phyloP scores from a whole-genome alignment of 1,140 invertebrate genomes.

The Lerema accius region DNA sequence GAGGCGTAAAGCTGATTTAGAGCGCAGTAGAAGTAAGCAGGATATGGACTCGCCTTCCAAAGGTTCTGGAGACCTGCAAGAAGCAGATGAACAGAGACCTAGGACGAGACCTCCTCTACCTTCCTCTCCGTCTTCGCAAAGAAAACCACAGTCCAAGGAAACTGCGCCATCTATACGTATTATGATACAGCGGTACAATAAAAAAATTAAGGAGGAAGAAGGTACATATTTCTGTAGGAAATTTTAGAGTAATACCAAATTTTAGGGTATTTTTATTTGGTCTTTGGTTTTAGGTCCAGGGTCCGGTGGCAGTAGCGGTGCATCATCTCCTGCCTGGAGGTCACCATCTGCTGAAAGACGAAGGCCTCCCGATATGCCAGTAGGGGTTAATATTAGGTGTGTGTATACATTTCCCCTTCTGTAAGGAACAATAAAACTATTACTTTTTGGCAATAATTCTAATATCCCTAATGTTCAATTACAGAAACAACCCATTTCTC shows the following conservation, averaged over 20 bases:
- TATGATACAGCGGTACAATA: constrained; percentile 87
- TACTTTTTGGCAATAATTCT: too few species aligned
- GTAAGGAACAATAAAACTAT: too few species aligned
- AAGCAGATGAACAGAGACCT: constrained; percentile 59
- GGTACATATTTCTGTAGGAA: too few species aligned
- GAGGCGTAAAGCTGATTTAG: constrained; percentile 39
- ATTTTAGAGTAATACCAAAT: too few species aligned
- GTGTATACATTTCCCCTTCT: background rate
- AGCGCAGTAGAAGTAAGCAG: constrained; percentile 36
- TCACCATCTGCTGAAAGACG: constrained; percentile 84
- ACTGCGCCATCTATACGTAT: constrained; percentile 86
- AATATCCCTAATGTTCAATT: too few species aligned
- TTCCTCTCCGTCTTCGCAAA: constrained; percentile 81
- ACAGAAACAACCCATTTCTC: constrained; percentile 80
- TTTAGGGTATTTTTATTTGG: constrained; percentile 15
- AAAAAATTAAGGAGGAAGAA: constrained; percentile 83
- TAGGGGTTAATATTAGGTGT: constrained; percentile 82
- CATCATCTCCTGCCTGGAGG: constrained; percentile 84
- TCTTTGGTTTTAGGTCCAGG: constrained; percentile 64
- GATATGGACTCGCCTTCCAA: constrained; percentile 46
- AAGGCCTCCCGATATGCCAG: constrained; percentile 82
- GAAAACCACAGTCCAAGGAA: constrained; percentile 83
- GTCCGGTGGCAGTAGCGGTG: constrained; percentile 82
- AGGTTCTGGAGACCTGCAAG: constrained; percentile 65
- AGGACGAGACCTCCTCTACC: constrained; percentile 81